Percentiles rank a stretch among this genome's conserved stretches.
phyloP scores from a whole-genome alignment of 1,140 invertebrate genomes.

The Harpegnathos saltator region DNA sequence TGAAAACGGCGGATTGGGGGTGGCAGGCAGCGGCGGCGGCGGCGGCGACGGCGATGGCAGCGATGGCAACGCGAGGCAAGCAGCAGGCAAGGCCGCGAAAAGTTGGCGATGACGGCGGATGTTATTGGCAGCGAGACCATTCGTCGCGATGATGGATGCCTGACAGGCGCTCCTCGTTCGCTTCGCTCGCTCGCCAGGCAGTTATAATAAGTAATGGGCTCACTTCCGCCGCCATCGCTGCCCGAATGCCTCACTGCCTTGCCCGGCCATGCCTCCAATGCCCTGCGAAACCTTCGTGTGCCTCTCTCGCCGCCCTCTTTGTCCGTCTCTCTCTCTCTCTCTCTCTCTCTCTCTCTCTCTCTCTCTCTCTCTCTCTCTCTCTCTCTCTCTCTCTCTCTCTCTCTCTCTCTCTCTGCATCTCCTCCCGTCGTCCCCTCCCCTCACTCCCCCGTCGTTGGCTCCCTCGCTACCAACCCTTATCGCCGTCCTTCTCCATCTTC shows the following conservation, averaged over 20 bases:
- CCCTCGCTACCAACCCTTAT: constrained; percentile 57
- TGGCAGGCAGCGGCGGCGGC: constrained; percentile 1
- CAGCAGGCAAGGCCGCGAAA: constrained; percentile 77
- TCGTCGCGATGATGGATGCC: constrained; percentile 86
- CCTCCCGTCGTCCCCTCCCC: constrained; percentile 58
- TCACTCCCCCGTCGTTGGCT: constrained; percentile 43
- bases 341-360: too few species aligned
- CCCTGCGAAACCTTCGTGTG: constrained; percentile 76
- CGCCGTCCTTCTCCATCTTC: constrained; percentile 23
- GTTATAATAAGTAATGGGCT: constrained; percentile 86
- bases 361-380: constrained; percentile 60
- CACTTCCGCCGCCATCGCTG: constrained; percentile 85
- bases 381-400: too few species aligned
- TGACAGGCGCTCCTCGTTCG: constrained; percentile 83
- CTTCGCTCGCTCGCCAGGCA: constrained; percentile 82
- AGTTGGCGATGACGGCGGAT: constrained; percentile 81
- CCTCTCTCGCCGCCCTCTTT: constrained; percentile 67
- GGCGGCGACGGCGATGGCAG: neutral
- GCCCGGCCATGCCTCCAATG: constrained; percentile 77
- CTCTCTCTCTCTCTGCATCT: constrained; percentile 66
- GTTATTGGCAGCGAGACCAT: constrained; percentile 83
- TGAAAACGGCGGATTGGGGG: constrained; percentile 9
- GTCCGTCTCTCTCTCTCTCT: constrained; percentile 52
- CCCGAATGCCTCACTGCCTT: constrained; percentile 82
- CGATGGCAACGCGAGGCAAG: constrained; percentile 56